Base-by-base conservation (phyloP, 2,888 invertebrate genomes). In the Andrena bicolor region DNA sequence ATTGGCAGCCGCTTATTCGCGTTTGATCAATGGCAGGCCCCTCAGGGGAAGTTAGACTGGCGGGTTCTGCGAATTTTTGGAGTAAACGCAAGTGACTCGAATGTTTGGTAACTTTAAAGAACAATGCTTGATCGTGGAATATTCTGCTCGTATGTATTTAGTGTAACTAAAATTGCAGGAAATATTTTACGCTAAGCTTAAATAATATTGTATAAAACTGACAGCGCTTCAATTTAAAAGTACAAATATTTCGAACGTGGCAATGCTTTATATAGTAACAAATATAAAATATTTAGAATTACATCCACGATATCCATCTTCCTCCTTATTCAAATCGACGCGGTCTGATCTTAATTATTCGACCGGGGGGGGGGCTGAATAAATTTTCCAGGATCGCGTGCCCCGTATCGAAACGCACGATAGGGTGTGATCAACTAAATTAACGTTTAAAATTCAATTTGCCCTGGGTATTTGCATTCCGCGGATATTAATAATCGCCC, bases 1-100 rank as follows among this genome's bases (percentile, higher is more conserved):
- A 83, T 83, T 86, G 86, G 80, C 77, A 85, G 66, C 70, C 69
- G 72, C 65, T 84, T 72, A 60, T 75, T 77, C 76, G 74, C 76
- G 85, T 80, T 87, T 82, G 87, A 86, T 86, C 76, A 82, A 86
- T 86, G 86, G 56, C 64, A 28, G 49, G 71, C 72, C 85, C 82
- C 85, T 30, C 48, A 85, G 66, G 72, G 51, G 66, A 77, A 85
- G 73, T 85, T 85, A 85, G 49, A 64, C 51, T 56, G 73, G 51
- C 61, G 61, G 71, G 64, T 79, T 82, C 85, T 76, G 69, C 79
- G 79, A 85, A 85, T 85, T 80, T 76, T 61, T 51, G 64, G 73
- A 74, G 82, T 76, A 79, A 49, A 10, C 32, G 53, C 53, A 65
- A 84, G 75, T 68, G 69, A 60, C 51, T 76, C 73, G 32, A 63